Base-by-base conservation (phyloP, 1,140 invertebrate species). In the Adelges cooleyi region DNA sequence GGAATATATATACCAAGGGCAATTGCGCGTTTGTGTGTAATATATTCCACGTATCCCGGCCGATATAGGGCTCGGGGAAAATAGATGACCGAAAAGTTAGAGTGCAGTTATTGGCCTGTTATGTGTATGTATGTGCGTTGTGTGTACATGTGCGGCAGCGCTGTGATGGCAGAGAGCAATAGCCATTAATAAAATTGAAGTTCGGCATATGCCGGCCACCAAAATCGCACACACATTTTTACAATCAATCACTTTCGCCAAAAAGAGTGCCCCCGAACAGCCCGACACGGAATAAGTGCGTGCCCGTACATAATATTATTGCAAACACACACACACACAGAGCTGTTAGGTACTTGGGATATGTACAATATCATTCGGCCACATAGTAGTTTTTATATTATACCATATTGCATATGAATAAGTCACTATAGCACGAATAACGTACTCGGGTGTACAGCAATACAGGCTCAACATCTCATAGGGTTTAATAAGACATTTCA, bases 11-110 rank as follows among this genome's bases (percentile, higher is more conserved):
- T n/a, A n/a, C n/a, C n/a, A n/a, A n/a, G n/a, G 40, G 10, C 40
- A n/a, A 44, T n/a, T 15, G 40, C n/a, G 40, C 13, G 6, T 8
- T 38, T 38, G 40, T 15, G n/a, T n/a, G n/a, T 44, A 44, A 52
- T 53, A 22, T 53, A 53, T 38, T 44, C 40, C 40, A 17, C n/a
- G 20, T 8, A 25, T 6, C 13, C 13, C 22, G 11, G 23, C 18
- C 20, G 20, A 3, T 9, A 17, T n/a, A 42, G 13, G 11, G 38
- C 9, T 9, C 23, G 1, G 10, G 56, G 42, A n/a, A 48, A 62
- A 62, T 62, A 48, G 56, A 62, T 62, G 56, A 62, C 56, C 56
- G 29, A 48, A 62, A 62, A 48, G 56, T 62, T 62, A 62, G 56
- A 62, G 56, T 62, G 56, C 56, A 62, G 56, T 62, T 46, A 62